phyloP scores from a whole-genome alignment of 2,113 vertebrate species.

The Osmerus mordax region DNA sequence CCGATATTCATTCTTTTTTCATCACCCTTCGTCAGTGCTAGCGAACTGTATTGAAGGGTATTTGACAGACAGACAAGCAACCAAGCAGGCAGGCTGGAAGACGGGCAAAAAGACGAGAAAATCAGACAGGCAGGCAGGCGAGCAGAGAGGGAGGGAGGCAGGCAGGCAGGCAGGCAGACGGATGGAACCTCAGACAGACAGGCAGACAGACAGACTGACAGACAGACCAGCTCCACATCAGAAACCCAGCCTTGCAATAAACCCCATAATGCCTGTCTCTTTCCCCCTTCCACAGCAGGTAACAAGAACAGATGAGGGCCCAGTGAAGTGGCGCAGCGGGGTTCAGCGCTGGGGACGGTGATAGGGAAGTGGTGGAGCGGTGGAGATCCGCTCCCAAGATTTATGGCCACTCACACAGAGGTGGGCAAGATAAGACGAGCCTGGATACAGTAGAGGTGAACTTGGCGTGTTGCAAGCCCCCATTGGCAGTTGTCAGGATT shows the following conservation, averaged over 20 bases:
- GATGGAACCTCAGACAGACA: not conserved
- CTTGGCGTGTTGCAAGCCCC: constrained; percentile 41
- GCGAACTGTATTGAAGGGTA: constrained; percentile 60
- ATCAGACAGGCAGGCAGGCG: not conserved
- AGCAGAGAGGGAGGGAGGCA: no score
- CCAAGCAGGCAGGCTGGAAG: no score
- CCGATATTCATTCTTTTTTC: constrained; percentile 67
- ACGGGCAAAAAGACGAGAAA: not conserved
- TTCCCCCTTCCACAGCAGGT: constrained; percentile 63
- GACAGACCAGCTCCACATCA: constrained; percentile 51
- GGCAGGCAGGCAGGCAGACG: not conserved
- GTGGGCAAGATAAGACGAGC: constrained; percentile 53
- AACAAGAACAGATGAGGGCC: constrained; percentile 69
- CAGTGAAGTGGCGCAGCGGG: constrained; percentile 43
- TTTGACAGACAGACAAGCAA: constrained; percentile 49
- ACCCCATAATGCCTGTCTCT: constrained; percentile 61
- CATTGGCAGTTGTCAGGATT: constrained; percentile 51
- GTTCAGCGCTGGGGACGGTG: constrained; percentile 38
- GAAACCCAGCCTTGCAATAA: constrained; percentile 62
- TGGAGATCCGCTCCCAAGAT: constrained; percentile 61
- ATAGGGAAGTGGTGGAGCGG: constrained; percentile 37
- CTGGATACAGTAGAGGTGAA: constrained; percentile 52
- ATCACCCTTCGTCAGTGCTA: constrained; percentile 61
- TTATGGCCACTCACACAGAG: constrained; percentile 52
- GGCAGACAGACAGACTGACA: constrained; percentile 37